Percentiles rank a stretch among this genome's conserved stretches.
These are phyloP conservation scores for Steinernema khuongi DNA, from an alignment of 1,140 invertebrate species.

Conservation along the genomic window DNA sequence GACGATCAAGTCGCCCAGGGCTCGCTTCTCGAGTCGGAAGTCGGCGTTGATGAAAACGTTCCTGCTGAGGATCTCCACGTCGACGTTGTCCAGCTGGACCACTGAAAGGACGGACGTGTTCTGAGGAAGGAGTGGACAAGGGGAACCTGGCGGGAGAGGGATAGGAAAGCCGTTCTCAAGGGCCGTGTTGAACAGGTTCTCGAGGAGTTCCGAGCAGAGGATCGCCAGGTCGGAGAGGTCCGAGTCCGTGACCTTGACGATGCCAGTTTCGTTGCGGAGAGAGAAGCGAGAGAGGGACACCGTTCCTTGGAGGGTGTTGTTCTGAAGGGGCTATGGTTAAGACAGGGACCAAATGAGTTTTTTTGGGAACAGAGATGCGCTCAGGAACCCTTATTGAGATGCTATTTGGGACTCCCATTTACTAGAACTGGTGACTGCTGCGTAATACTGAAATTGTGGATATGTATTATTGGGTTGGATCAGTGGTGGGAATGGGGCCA, in stretches of 20 bases:
- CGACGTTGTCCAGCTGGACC: slow-evolving; percentile 2
- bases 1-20: not conserved
- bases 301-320: slow-evolving; percentile 8
- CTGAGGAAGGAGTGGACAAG: not conserved
- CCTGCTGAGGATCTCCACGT: not conserved
- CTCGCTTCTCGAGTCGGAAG: not conserved
- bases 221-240: not conserved
- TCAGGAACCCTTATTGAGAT: too few species aligned
- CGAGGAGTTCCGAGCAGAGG: not conserved
- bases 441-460: too few species aligned
- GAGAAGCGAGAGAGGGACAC: not conserved
- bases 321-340: too few species aligned
- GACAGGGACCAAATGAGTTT: too few species aligned
- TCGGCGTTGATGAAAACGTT: slow-evolving; percentile 4
- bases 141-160: not conserved
- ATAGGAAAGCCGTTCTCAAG: not conserved
- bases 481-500: too few species aligned
- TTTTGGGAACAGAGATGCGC: not conserved
- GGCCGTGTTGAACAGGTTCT: slow-evolving; percentile 1
- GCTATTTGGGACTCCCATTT: too few species aligned
- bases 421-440: too few species aligned
- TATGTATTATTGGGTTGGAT: too few species aligned
- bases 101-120: not conserved
- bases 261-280: not conserved
- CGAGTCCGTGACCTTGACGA: not conserved